Base-by-base conservation (phyloP, 2,113 vertebrate genomes). In the Tupaia tana region DNA sequence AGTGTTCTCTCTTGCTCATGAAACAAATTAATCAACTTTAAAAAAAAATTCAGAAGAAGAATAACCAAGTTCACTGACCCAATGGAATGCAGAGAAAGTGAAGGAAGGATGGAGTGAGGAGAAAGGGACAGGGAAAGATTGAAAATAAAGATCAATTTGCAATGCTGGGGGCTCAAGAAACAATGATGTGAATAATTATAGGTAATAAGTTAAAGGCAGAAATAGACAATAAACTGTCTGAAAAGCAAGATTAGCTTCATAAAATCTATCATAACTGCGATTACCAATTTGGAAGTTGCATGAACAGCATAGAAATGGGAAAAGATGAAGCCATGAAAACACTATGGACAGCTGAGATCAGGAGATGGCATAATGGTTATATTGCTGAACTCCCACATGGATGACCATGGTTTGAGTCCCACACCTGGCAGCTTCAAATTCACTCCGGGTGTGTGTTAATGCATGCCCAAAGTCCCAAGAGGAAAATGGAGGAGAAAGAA, bases 191-290 rank as follows among this genome's bases (percentile, higher is more conserved):
- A 24, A n/a, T 56, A 63, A 22, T 78, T 52, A n/a, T 0, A 3
- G 0, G 0, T 31, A 31, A 63, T 22, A 34, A 64, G 4, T 73
- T 74, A 27, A 25, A 77, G 6, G 7, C 77, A 12, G 74, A 83
- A 66, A 64, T 24, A 0, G 15, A n/a, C 56, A 52, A 9, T 56
- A 29, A 29, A 29, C 34, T 34, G 2, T 29, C 54, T 64, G 77
- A 64, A 70, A 88, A 24, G 43, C 34, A 91, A 70, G 22, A 1
- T 75, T 8, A 15, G 54, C n/a, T 56, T 67, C 31, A 79, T 34
- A 7, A 78, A 19, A 0, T 6, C 11, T 12, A 13, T 54, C 13
- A 3, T 4, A 1, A 2, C 52, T 88, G 4, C 29, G n/a, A 61
- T 61, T 15, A 74, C 31, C 81, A 80, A 84, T 52, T 15, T 52